Evolutionary conservation across 2,888 invertebrate species (phyloP).

Genomic region (Cylindroiulus punctatus): DNA sequence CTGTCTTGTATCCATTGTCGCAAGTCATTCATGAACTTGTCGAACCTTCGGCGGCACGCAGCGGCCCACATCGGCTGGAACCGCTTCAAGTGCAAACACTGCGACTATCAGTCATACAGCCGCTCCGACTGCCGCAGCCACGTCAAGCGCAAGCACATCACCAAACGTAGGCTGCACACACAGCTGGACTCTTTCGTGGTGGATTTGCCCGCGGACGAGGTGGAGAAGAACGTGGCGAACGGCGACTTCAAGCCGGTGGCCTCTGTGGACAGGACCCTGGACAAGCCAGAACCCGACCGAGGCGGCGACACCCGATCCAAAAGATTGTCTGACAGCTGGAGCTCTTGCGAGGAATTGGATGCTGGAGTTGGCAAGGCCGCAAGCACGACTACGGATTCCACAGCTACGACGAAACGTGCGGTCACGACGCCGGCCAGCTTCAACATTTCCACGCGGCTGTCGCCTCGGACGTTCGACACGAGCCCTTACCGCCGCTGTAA

Average conservation of each 20-base stretch:
- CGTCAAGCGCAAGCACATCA: slow-evolving; percentile 54
- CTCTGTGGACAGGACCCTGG: too few relatives aligned
- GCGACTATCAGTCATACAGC: slow-evolving; percentile 68
- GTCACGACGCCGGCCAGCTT: not conserved
- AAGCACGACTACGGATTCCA: not conserved
- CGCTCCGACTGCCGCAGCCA: slow-evolving; percentile 56
- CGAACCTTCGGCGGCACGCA: slow-evolving; percentile 73
- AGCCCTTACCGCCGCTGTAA: slow-evolving; percentile 44
- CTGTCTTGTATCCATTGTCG: slow-evolving; percentile 64
- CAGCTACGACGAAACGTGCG: not conserved
- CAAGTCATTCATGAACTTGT: slow-evolving; percentile 59
- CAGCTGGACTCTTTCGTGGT: slow-evolving; percentile 53
- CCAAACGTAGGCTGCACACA: not conserved
- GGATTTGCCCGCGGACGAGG: slow-evolving; percentile 46
- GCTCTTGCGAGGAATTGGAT: not conserved
- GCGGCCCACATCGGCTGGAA: slow-evolving; percentile 77
- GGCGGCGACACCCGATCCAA: not conserved
- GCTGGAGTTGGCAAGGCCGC: too few relatives aligned
- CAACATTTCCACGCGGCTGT: slow-evolving; percentile 31
- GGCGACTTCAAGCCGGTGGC: not conserved
- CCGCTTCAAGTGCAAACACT: slow-evolving; percentile 79
- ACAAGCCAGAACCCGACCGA: not conserved
- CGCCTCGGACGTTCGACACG: slow-evolving; percentile 32
- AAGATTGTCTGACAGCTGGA: not conserved
- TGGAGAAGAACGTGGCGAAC: slow-evolving; percentile 11